phyloP scores from a whole-genome alignment of 1,140 invertebrate genomes.

The Phocides pigmalion region DNA sequence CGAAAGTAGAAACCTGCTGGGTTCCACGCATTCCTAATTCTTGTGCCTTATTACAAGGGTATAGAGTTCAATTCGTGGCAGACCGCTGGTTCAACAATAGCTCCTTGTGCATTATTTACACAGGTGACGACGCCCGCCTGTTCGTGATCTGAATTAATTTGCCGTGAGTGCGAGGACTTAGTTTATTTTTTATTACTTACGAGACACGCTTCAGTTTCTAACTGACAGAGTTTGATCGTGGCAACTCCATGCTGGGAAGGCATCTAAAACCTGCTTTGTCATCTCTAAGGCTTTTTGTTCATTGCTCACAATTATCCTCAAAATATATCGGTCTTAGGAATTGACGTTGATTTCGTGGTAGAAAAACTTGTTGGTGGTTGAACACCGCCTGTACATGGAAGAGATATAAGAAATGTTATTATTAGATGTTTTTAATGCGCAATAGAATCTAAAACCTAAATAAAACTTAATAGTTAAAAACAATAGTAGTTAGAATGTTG shows the following conservation, averaged over 20 bases:
- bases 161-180: constrained; percentile 18
- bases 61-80: not conserved
- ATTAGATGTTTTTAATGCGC: no score
- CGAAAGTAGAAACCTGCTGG: constrained; percentile 19
- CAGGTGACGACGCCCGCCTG: constrained; percentile 35
- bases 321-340: not conserved
- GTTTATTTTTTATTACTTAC: constrained; percentile 23
- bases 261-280: not conserved
- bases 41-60: constrained; percentile 5
- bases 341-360: no score
- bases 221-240: no score
- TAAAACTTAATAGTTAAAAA: no score
- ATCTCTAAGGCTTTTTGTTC: not conserved
- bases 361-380: no score
- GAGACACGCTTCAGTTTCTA: constrained; percentile 14
- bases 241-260: not conserved
- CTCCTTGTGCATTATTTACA: constrained; percentile 39
- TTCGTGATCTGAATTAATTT: constrained; percentile 34
- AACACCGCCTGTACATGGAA: no score
- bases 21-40: not conserved
- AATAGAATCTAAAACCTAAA: no score
- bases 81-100: not conserved
- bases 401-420: no score
- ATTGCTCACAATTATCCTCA: not conserved
- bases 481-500: no score